Evolutionary conservation across 2,888 invertebrate genomes (phyloP), one percentile per base, ranked within the genome.

Genomic region (Salpingus planirostris): DNA sequence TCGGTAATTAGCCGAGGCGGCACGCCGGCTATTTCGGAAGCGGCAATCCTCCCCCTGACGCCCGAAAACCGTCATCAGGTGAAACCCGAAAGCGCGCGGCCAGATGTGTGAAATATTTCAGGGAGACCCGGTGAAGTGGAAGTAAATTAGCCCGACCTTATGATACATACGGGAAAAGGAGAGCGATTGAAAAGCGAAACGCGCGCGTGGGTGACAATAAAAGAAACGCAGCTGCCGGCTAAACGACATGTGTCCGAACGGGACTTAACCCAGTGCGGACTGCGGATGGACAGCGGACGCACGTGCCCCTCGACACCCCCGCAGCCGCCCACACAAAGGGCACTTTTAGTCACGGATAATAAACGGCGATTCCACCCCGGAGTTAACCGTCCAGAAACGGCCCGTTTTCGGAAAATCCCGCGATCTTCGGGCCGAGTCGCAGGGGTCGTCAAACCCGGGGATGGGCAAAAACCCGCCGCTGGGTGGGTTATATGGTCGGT

Each of bases 281-380:
- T 24, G 31, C 44, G 47, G 57, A 54, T 54, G 57, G 58, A 52
- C 59, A 57, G 49, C 53, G 56, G 55, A 44, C 53, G 50, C 57
- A 55, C 55, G 53, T 50, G 54, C 47, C 55, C 53, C 47, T 49
- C 49, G 44, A 49, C 8, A 60, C 58, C 59, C 57, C 59, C 61
- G 57, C 57, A 36, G 47, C 47, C 5, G 8, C 18, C 5, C 18
- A 18, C 18, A 18, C 5, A 18, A 8, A 5, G 18, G 18, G 8
- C 47, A 56, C 54, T 54, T 62, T 64, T 63, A 64, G 64, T 63
- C 62, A 58, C 64, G 64, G 61, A 58, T 64, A 62, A 64, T 64
- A 59, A 61, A 49, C 53, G 52, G 14, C 27, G 21, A 33, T 33
- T 33, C n/a, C n/a, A n/a, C n/a, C n/a, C n/a, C n/a, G n/a, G n/a